These are phyloP conservation scores for Micoletzkya japonica DNA, from an alignment of 2,888 invertebrate species.

Conservation along the genomic window DNA sequence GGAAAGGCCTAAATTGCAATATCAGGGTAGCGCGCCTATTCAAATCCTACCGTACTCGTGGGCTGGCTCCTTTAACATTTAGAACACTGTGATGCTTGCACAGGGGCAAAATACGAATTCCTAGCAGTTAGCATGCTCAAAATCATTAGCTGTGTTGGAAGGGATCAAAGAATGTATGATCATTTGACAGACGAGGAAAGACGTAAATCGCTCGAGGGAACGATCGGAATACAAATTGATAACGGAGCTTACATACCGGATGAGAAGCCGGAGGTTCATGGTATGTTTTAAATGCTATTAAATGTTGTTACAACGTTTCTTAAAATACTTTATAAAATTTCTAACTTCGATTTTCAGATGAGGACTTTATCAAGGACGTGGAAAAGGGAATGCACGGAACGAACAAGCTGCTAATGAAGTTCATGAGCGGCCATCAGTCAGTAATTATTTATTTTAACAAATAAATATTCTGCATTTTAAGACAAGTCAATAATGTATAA, in stretches of 20 bases:
- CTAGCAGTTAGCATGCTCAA: too few species aligned
- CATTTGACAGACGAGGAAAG: constrained; percentile 17
- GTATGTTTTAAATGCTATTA: background rate
- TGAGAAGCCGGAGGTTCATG: background rate
- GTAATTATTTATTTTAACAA: constrained; percentile 14
- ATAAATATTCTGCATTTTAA: background rate
- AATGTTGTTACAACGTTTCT: background rate
- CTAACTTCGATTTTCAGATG: background rate
- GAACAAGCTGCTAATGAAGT: constrained; percentile 49
- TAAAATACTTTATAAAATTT: background rate
- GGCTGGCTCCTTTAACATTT: too few species aligned
- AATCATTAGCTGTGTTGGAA: background rate
- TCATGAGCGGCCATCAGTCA: constrained; percentile 60
- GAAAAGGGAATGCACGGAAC: constrained; percentile 42
- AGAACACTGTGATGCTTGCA: too few species aligned
- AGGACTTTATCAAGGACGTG: constrained; percentile 35
- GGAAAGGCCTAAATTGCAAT: too few species aligned
- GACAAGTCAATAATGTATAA: background rate
- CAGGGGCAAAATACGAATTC: too few species aligned
- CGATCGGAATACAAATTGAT: constrained; percentile 28
- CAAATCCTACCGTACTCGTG: too few species aligned
- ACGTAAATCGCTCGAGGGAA: constrained; percentile 35
- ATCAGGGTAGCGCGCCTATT: too few species aligned
- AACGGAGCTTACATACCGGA: constrained; percentile 1
- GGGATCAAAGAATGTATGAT: background rate